Base-by-base conservation (phyloP, 2,888 invertebrate species). In the Argyresthia goedartella region DNA sequence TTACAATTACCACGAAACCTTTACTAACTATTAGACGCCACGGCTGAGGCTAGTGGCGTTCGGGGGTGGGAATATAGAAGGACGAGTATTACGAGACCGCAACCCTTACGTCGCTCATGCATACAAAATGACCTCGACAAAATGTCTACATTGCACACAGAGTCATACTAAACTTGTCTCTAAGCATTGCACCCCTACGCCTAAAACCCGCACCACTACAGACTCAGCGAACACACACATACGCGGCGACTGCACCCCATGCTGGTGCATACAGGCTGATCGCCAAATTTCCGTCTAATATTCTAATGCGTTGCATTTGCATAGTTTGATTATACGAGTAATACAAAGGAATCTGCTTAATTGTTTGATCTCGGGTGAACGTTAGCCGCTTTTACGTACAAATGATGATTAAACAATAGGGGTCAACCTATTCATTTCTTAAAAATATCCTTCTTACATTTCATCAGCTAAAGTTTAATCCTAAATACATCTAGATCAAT, bases 131-230 rank as follows among this genome's bases (percentile, higher is more conserved):
- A 66, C 62, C 62, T 34, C 49, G 51, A 39, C 52, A 46, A 52
- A 25, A 54, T 46, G 50, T 54, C 52, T 52, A 52, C 44, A 49
- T 52, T 43, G 35, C 36, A 44, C 14, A 46, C 41, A 46, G 33
- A 42, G 44, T 76, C 73, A 79, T 76, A 76, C 78, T 81, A 78
- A 84, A 84, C 78, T 81, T 77, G 79, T 84, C 52, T 49, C 82
- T 82, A 81, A 84, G 78, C 79, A 77, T 63, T 57, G 61, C 74
- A 70, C 76, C 76, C 76, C 75, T 60, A 60, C 59, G 71, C 71
- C 78, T 74, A 77, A 76, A 76, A 68, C 65, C 59, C 64, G 64
- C 64, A 67, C 62, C 68, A 75, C 71, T 77, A 78, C 76, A 76
- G 69, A 69, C 66, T 56, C 56, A 59, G 57, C 63, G 56, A 59